phyloP scores from a whole-genome alignment of 2,888 invertebrate species.

The Tortricodes alternella region DNA sequence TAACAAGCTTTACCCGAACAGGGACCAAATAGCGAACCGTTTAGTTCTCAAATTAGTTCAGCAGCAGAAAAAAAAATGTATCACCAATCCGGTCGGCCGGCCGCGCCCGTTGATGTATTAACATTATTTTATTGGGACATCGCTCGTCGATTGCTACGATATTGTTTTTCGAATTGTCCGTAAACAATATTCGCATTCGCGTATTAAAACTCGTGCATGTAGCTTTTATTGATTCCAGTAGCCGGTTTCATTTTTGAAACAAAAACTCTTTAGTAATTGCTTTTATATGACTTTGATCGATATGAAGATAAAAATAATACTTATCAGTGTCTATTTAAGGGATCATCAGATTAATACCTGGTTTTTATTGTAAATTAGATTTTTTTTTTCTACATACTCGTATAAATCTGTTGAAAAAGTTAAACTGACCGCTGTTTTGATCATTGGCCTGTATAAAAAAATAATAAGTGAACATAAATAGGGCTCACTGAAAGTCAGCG shows the following conservation, averaged over 20 bases:
- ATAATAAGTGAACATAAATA: too few relatives aligned
- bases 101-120: conserved; percentile 71
- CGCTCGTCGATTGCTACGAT: conserved; percentile 41
- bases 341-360: too few relatives aligned
- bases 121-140: conserved; percentile 76
- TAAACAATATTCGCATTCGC: conserved; percentile 47
- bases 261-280: conserved; percentile 28
- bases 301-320: too few relatives aligned
- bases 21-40: conserved; percentile 55
- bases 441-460: too few relatives aligned
- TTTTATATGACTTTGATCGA: conserved; percentile 16
- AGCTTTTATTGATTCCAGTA: conserved; percentile 51
- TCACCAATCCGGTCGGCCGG: conserved; percentile 48
- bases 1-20: conserved; percentile 55
- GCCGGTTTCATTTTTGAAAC: conserved; percentile 46
- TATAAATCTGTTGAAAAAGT: too few relatives aligned
- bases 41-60: conserved; percentile 79
- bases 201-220: conserved; percentile 49
- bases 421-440: too few relatives aligned
- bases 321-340: too few relatives aligned
- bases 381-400: too few relatives aligned
- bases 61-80: conserved; percentile 71
- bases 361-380: too few relatives aligned
- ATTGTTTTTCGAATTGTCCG: conserved; percentile 55
- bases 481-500: too few relatives aligned